These are phyloP conservation scores for Halisarca cf. caerulea DNA, from an alignment of 37 sponge, comb jelly and placozoan genomes.

Conservation along the genomic window DNA sequence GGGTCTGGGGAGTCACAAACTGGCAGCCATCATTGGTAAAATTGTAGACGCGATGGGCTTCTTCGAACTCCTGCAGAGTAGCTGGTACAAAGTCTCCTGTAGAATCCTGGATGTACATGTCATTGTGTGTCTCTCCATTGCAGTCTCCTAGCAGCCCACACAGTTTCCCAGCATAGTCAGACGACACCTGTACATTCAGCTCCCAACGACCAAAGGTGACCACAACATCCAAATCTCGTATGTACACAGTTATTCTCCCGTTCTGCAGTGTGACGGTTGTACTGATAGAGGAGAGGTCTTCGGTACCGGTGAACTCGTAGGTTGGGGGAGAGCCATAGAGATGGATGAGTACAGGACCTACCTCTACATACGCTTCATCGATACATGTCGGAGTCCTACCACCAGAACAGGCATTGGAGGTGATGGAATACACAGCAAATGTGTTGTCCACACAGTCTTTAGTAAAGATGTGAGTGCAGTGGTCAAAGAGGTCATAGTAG, in stretches of 20 bases:
- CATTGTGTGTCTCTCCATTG: background rate
- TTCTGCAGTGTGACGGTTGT: background rate
- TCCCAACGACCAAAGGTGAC: background rate
- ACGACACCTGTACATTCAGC: background rate
- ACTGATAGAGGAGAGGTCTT: background rate
- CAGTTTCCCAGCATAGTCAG: background rate
- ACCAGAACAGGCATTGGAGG: background rate
- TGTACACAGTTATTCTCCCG: no score
- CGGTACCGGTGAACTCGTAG: background rate
- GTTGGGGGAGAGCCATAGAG: background rate
- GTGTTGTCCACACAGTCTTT: background rate
- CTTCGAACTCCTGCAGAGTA: no score
- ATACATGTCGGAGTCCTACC: background rate
- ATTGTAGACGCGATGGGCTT: no score
- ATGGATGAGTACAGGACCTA: background rate
- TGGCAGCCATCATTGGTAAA: no score
- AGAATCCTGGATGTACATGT: background rate
- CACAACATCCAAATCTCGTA: background rate
- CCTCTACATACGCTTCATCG: background rate
- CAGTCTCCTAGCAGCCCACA: background rate
- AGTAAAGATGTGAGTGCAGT: background rate
- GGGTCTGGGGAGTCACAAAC: no score
- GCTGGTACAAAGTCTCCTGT: no score
- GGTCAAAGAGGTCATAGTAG: background rate
- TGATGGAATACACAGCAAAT: background rate